Evolutionary conservation across 92 coral and sea anemone genomes (phyloP).

Genomic region (Porites divaricata): DNA sequence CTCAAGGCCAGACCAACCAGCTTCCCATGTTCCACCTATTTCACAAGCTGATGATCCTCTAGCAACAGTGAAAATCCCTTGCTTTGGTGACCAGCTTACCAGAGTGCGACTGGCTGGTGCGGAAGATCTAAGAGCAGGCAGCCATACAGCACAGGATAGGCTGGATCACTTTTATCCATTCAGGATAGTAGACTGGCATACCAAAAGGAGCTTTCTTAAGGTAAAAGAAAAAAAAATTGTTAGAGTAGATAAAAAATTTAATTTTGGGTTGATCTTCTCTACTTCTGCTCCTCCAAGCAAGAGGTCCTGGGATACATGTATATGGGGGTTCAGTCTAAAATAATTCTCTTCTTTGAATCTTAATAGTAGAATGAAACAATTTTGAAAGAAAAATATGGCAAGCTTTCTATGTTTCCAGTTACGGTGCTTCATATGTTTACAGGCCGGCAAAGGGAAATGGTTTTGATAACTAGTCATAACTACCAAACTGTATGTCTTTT

Average conservation of each 20-base stretch:
- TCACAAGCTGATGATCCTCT: conserved; percentile 39
- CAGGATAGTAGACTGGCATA: conserved; percentile 64
- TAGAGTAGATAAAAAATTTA: conserved; percentile 1
- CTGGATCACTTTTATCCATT: conserved; percentile 67
- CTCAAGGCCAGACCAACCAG: conserved; percentile 49
- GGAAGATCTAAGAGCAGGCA: conserved; percentile 61
- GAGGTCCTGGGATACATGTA: no score
- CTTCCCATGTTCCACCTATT: conserved; percentile 33
- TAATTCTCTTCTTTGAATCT: no score
- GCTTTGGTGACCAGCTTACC: conserved; percentile 55
- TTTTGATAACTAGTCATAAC: background rate
- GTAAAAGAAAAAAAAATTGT: conserved; percentile 43
- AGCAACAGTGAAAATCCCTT: conserved; percentile 40
- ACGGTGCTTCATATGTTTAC: no score
- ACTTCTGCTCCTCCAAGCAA: no score
- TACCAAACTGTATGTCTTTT: no score
- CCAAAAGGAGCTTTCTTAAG: no score
- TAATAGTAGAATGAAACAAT: no score
- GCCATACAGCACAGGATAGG: no score
- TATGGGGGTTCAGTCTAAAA: no score
- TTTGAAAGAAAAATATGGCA: no score
- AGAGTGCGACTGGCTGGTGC: conserved; percentile 58
- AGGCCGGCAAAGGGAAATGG: no score
- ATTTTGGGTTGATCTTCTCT: background rate
- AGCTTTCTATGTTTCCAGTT: no score